Percentiles rank a stretch among this genome's conserved stretches.
Evolutionary conservation across 2,888 invertebrate genomes (phyloP).

Genomic region (Dryobotodes eremita): DNA sequence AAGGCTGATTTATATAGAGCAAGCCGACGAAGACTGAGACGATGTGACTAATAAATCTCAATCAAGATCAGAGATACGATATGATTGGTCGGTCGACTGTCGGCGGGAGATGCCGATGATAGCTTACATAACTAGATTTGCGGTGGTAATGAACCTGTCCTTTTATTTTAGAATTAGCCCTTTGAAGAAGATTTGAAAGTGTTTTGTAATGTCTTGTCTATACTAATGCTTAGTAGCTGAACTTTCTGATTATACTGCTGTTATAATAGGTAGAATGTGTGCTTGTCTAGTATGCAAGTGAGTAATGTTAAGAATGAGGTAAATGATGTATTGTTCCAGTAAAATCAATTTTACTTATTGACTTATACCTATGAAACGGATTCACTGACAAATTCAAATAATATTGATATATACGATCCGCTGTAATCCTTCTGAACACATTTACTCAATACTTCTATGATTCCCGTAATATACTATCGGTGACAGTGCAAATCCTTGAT

Average conservation of each 20-base stretch:
- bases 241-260: background rate
- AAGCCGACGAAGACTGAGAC: conserved; percentile 76
- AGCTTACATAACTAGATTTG: conserved; percentile 85
- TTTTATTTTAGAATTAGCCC: conserved; percentile 74
- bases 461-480: background rate
- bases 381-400: background rate
- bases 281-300: background rate
- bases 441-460: background rate
- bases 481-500: conserved; percentile 14
- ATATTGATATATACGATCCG: background rate
- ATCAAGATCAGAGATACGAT: conserved; percentile 88
- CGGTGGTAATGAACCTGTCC: conserved; percentile 83
- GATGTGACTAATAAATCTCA: conserved; percentile 88
- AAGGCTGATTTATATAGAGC: conserved; percentile 79
- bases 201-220: conserved; percentile 56
- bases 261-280: background rate
- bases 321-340: background rate
- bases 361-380: background rate
- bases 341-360: background rate
- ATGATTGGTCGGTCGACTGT: conserved; percentile 81
- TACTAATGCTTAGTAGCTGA: background rate
- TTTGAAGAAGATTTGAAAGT: conserved; percentile 61
- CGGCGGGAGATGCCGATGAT: conserved; percentile 79
- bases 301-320: background rate
- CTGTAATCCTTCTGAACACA: background rate